Conservation (phyloP, 2,888 invertebrate genomes). For the Macaria liturata region DNA sequence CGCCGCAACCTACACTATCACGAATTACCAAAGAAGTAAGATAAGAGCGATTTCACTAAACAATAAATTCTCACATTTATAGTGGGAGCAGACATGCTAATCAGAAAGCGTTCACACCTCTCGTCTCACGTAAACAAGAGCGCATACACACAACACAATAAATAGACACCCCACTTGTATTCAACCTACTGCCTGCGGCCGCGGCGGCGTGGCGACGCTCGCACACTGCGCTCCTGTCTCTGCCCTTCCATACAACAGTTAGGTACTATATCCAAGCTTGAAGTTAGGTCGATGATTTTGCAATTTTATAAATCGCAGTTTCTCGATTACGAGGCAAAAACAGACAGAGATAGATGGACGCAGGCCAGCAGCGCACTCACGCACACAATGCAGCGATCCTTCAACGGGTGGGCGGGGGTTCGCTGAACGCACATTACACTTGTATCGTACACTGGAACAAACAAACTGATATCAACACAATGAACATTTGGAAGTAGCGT, state of each 20-base stretch:
- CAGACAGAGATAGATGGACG: too few species aligned
- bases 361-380: neutral
- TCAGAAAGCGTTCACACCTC: slow-evolving; percentile 29
- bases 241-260: too few species aligned
- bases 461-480: neutral
- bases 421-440: slow-evolving; percentile 30
- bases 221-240: neutral
- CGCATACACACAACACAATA: slow-evolving; percentile 36
- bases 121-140: slow-evolving; percentile 22
- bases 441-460: slow-evolving; percentile 42
- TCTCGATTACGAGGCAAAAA: too few species aligned
- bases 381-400: slow-evolving; percentile 25
- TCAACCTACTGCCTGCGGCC: slow-evolving; percentile 22
- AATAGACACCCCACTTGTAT: slow-evolving; percentile 34
- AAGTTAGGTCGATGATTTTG: too few species aligned
- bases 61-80: slow-evolving; percentile 6
- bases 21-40: neutral
- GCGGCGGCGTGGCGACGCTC: slow-evolving; percentile 1
- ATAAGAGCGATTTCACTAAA: slow-evolving; percentile 2
- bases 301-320: too few species aligned
- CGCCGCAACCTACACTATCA: slow-evolving; percentile 9
- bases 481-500: too few species aligned
- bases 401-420: slow-evolving; percentile 23
- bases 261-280: too few species aligned
- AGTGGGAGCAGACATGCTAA: slow-evolving; percentile 11